Conservation (phyloP, 1,140 invertebrate species). For the Drosophila kurseongensis region DNA sequence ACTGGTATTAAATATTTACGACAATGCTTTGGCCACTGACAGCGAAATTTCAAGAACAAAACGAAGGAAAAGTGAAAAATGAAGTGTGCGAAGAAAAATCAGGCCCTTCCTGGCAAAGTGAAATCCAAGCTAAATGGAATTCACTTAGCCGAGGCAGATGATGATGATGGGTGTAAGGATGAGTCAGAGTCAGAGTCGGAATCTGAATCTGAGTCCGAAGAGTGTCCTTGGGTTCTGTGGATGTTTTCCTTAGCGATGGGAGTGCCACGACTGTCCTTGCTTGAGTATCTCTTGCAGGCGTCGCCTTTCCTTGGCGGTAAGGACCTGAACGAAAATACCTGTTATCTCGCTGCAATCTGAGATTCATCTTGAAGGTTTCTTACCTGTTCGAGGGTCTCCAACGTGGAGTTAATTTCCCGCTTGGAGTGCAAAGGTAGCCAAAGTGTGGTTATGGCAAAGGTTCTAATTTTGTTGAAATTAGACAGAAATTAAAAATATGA, state of each 20-base stretch:
- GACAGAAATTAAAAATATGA: too few species aligned
- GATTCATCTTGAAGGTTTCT: conserved; percentile 9
- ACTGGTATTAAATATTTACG: conserved; percentile 76
- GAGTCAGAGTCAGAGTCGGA: conserved; percentile 20
- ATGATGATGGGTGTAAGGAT: conserved; percentile 18
- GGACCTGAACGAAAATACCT: conserved; percentile 29
- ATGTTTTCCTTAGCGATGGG: conserved; percentile 47
- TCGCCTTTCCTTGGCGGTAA: conserved; percentile 78
- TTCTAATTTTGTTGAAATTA: conserved; percentile 28
- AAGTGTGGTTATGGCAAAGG: conserved; percentile 79
- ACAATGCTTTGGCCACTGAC: conserved; percentile 46
- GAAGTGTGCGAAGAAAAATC: conserved; percentile 39
- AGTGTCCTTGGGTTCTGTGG: conserved; percentile 3
- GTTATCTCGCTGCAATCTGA: conserved; percentile 1
- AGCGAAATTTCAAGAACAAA: conserved; percentile 36
- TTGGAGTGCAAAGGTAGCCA: conserved; percentile 81
- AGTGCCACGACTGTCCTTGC: conserved; percentile 51
- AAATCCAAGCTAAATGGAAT: conserved; percentile 64
- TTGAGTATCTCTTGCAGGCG: conserved; percentile 83
- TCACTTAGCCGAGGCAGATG: conserved; percentile 54
- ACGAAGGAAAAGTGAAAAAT: conserved; percentile 20
- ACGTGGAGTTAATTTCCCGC: conserved; percentile 77
- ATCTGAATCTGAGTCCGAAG: conserved; percentile 9
- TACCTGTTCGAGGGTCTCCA: conserved; percentile 79
- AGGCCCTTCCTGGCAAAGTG: conserved; percentile 47